Percentiles rank a stretch among this genome's conserved stretches.
phyloP scores from a whole-genome alignment of 2,888 invertebrate genomes.

The Tipula lateralis region DNA sequence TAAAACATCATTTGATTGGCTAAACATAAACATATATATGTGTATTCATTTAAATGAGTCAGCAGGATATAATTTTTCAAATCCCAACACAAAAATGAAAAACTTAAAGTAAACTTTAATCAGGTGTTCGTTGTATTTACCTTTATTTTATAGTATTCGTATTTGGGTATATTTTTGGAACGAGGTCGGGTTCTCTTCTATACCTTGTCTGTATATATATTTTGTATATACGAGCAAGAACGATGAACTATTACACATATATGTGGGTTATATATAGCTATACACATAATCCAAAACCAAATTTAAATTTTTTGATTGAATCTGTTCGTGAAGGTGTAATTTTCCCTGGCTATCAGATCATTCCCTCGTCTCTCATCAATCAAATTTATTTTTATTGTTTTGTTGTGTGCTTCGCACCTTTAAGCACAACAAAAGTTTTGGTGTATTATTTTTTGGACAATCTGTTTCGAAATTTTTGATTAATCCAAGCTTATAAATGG shows the following conservation, averaged over 20 bases:
- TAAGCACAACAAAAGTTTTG: no score
- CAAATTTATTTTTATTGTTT: not conserved
- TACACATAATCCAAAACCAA: not conserved
- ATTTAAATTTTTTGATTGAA: conserved; percentile 9
- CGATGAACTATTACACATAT: not conserved
- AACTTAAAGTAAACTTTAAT: not conserved
- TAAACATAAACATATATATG: not conserved
- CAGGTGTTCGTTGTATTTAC: not conserved
- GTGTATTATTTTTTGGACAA: no score
- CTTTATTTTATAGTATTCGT: not conserved
- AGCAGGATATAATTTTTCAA: not conserved
- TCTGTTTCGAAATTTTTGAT: no score
- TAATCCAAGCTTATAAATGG: no score
- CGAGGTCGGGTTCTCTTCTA: not conserved
- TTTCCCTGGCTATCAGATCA: not conserved
- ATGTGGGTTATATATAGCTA: not conserved
- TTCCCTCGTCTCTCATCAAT: not conserved
- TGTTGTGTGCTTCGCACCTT: not conserved
- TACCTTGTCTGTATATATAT: not conserved
- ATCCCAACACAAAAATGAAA: not conserved
- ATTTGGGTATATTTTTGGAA: not conserved
- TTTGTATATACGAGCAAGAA: not conserved
- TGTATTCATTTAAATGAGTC: not conserved
- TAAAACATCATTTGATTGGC: not conserved
- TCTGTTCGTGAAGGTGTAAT: not conserved